These are phyloP conservation scores for Ricordea florida DNA, from an alignment of 92 coral and sea anemone genomes.

Conservation along the genomic window DNA sequence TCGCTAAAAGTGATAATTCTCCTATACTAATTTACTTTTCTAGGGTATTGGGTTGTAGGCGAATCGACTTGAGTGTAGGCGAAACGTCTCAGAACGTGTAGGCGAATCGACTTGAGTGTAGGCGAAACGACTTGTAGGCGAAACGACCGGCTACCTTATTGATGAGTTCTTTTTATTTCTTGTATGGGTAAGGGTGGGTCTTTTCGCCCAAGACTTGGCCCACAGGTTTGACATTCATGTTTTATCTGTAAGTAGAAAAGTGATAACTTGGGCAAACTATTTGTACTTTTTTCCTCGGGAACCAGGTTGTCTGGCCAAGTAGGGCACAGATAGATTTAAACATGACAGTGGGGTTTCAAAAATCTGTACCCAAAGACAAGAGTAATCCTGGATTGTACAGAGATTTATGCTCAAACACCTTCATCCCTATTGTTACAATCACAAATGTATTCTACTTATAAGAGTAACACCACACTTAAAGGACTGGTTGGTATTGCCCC, in stretches of 20 bases:
- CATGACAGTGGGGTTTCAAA: slow-evolving; percentile 33
- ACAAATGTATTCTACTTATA: slow-evolving; percentile 13
- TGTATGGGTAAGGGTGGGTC: slow-evolving; percentile 38
- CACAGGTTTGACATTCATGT: slow-evolving; percentile 21
- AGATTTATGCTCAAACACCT: slow-evolving; percentile 17
- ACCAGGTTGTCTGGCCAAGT: slow-evolving; percentile 29
- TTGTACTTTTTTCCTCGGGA: slow-evolving; percentile 58
- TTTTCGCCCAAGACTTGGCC: slow-evolving; percentile 37
- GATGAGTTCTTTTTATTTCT: slow-evolving; percentile 39
- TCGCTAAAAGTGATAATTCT: no score
- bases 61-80: no score
- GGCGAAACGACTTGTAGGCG: no score
- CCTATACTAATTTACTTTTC: no score
- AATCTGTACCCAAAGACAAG: slow-evolving; percentile 12
- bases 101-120: no score
- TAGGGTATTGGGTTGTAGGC: no score
- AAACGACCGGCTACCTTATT: no score
- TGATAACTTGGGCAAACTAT: slow-evolving; percentile 43
- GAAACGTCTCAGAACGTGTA: no score
- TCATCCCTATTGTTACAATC: slow-evolving; percentile 27
- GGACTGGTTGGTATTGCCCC: slow-evolving; percentile 68
- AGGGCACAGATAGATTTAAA: not conserved
- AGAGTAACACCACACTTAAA: no score
- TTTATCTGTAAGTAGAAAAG: slow-evolving; percentile 31
- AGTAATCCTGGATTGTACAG: slow-evolving; percentile 31